phyloP scores from a whole-genome alignment of 2,888 invertebrate species.

The Patella ulyssiponensis region DNA sequence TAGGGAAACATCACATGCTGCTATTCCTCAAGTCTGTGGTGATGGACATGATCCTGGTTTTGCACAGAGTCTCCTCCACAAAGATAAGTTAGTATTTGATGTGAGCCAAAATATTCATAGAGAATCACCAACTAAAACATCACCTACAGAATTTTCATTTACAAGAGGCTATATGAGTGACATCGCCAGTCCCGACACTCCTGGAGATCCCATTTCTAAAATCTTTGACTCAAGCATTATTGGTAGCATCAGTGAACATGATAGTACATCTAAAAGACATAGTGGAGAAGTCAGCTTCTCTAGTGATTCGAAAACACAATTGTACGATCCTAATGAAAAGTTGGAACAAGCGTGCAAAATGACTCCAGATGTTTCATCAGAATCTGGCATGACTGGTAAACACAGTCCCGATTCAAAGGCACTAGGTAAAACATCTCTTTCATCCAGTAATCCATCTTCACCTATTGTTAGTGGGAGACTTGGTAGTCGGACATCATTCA shows the following conservation, averaged over 20 bases:
- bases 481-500: slow-evolving; percentile 12
- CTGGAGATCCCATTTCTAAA: slow-evolving; percentile 34
- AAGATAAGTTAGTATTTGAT: slow-evolving; percentile 87
- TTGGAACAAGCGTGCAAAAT: neutral
- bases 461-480: neutral
- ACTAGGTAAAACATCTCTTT: neutral
- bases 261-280: neutral
- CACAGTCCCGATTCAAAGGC: neutral
- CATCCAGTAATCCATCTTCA: neutral
- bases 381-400: neutral
- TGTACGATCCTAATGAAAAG: neutral
- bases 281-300: slow-evolving; percentile 1
- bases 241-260: slow-evolving; percentile 6
- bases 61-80: slow-evolving; percentile 94
- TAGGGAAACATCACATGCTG: slow-evolving; percentile 48
- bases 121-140: slow-evolving; percentile 33
- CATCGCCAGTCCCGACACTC: slow-evolving; percentile 57
- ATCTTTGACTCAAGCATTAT: slow-evolving; percentile 13
- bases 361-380: neutral
- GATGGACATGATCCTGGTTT: slow-evolving; percentile 83
- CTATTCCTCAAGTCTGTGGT: slow-evolving; percentile 62
- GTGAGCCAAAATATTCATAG: slow-evolving; percentile 86
- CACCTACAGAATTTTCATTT: slow-evolving; percentile 53
- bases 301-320: slow-evolving; percentile 4
- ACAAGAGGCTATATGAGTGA: slow-evolving; percentile 66